These are phyloP conservation scores for Autographa pulchrina DNA, from an alignment of 2,888 invertebrate species.

Conservation along the genomic window DNA sequence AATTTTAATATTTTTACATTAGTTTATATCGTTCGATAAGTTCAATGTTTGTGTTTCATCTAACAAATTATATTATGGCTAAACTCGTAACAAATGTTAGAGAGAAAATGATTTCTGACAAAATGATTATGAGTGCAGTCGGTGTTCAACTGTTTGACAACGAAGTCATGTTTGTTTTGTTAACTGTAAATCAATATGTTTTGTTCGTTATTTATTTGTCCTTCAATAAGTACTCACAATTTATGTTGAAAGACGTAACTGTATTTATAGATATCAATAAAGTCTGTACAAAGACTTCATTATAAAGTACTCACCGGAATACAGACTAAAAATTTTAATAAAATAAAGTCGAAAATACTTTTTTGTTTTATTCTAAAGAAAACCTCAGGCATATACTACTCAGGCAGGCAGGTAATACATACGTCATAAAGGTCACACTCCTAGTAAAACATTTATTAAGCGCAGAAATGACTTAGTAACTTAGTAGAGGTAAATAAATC, in stretches of 20 bases:
- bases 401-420: too few relatives aligned
- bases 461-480: too few relatives aligned
- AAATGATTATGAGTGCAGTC: constrained; percentile 1
- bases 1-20: constrained; percentile 24
- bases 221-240: constrained; percentile 54
- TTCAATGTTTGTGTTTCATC: neutral
- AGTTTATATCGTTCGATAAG: too few relatives aligned
- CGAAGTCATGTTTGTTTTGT: neutral
- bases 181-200: neutral
- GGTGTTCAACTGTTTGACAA: neutral
- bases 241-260: constrained; percentile 68
- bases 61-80: neutral
- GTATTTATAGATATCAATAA: constrained; percentile 73
- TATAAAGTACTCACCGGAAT: constrained; percentile 76
- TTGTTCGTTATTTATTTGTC: constrained; percentile 10
- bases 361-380: constrained; percentile 53
- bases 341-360: constrained; percentile 72
- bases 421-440: too few relatives aligned
- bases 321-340: constrained; percentile 83
- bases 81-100: neutral
- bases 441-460: too few relatives aligned
- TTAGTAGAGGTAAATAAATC: too few relatives aligned
- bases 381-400: too few relatives aligned
- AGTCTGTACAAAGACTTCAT: constrained; percentile 77
- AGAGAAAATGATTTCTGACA: neutral